Evolutionary conservation across 2,888 invertebrate species (phyloP).

Genomic region (Lagria hirta): DNA sequence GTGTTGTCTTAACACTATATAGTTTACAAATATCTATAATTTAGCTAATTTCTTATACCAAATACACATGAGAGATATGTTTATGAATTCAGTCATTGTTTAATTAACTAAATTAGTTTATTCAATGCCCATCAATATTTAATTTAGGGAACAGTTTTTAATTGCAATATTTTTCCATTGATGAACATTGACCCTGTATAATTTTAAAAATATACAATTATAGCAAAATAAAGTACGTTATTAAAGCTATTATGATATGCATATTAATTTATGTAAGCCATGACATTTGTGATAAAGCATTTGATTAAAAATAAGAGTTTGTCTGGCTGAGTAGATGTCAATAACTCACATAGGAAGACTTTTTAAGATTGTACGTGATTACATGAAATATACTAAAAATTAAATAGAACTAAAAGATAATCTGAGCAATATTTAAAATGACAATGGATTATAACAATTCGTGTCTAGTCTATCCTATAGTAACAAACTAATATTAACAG

Average conservation of each 20-base stretch:
- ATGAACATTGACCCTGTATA: slow-evolving; percentile 26
- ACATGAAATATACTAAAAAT: slow-evolving; percentile 9
- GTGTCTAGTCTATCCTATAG: slow-evolving; percentile 46
- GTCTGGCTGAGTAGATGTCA: slow-evolving; percentile 39
- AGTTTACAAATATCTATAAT: slow-evolving; percentile 26
- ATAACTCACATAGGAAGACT: slow-evolving; percentile 53
- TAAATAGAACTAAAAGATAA: slow-evolving; percentile 29
- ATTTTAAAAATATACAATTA: slow-evolving; percentile 26
- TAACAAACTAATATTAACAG: slow-evolving; percentile 50
- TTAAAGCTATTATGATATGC: slow-evolving; percentile 55
- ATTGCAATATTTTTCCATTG: slow-evolving; percentile 17
- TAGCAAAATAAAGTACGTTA: slow-evolving; percentile 29
- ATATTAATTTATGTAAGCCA: slow-evolving; percentile 51
- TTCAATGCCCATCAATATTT: slow-evolving; percentile 26
- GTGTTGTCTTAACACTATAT: slow-evolving; percentile 28
- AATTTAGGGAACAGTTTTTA: slow-evolving; percentile 8
- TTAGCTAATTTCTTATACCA: slow-evolving; percentile 23
- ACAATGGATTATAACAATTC: slow-evolving; percentile 40
- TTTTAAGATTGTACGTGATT: slow-evolving; percentile 47
- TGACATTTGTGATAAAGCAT: slow-evolving; percentile 40
- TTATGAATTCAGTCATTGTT: slow-evolving; percentile 43
- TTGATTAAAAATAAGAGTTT: slow-evolving; percentile 27
- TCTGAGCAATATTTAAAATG: slow-evolving; percentile 43
- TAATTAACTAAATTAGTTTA: slow-evolving; percentile 22
- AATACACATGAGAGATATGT: slow-evolving; percentile 43